These are phyloP conservation scores for Cotesia congregata DNA, from an alignment of 2,888 invertebrate genomes.

Conservation along the genomic window DNA sequence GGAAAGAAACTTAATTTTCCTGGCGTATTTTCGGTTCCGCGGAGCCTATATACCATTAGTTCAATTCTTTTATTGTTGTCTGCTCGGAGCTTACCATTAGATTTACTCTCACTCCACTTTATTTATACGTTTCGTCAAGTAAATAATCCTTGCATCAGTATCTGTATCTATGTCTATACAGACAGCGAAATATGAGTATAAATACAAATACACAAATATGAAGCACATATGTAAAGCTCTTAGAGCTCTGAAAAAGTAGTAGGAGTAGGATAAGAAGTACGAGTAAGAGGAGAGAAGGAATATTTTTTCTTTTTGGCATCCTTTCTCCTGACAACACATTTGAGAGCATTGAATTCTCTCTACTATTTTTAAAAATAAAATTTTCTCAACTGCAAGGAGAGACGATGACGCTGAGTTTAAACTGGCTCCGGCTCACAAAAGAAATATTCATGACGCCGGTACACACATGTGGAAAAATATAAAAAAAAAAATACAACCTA, in stretches of 20 bases:
- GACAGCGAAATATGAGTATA: not conserved
- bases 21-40: not conserved
- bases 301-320: not conserved
- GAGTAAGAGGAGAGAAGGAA: not conserved
- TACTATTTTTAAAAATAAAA: conserved; percentile 42
- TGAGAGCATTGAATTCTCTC: conserved; percentile 46
- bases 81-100: not conserved
- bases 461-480: not conserved
- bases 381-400: conserved; percentile 43
- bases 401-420: conserved; percentile 38
- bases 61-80: no score
- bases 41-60: not conserved
- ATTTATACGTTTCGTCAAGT: not conserved
- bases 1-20: not conserved
- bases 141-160: not conserved
- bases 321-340: conserved; percentile 31
- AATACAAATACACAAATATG: not conserved
- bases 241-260: not conserved
- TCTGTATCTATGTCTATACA: not conserved
- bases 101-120: not conserved
- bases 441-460: not conserved
- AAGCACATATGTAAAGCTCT: not conserved
- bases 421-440: conserved; percentile 23
- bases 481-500: not conserved
- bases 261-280: not conserved